Evolutionary conservation across 2,113 vertebrate species (phyloP), one percentile per base, ranked within the genome.

Genomic region (Pitta sordida): DNA sequence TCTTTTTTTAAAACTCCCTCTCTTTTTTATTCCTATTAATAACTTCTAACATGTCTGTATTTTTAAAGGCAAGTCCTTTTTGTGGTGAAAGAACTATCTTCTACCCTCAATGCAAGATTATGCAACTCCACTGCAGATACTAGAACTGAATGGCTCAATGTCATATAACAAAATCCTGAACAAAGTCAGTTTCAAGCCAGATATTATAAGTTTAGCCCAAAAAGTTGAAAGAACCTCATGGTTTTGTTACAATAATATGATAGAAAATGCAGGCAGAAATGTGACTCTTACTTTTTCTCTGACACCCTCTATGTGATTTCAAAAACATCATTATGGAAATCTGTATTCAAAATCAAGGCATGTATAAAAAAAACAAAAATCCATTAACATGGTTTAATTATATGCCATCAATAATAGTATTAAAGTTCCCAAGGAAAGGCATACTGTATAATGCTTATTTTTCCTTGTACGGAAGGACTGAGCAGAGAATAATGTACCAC

Each of bases 1-100:
- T 8, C 26, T 5, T 1, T 0, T 29, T 41, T 36, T n/a, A 9
- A 23, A 39, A 27, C 3, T 20, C 3, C 12, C 6, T 18, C 7
- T 34, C 4, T 70, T 3, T 44, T 39, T 41, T 30, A 7, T 3
- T 39, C 10, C 16, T 34, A 6, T 53, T 67, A 70, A n/a, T 32
- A 71, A 7, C 55, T 85, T 30, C 70, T 43, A 34, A 23, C 1
- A 5, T 37, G 13, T 67, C 9, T 1, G 1, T 51, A 58, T 41
- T 92, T 92, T 67, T 24, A 74, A 58, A 17, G 49, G 2, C 10
- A 63, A 63, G 55, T 67, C 22, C 8, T 44, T 70, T 39, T 67
- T 58, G 56, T 5, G 5, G 27, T 1, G 1, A 68, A 73, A 71
- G 26, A 17, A 7, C 5, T 48, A 17, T 37, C 6, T 84, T 84